A percentile compares a stretch with the other conserved stretches of the same genome.
These are phyloP conservation scores for Phaonia tiefii DNA, from an alignment of 2,888 invertebrate species.

Conservation along the genomic window DNA sequence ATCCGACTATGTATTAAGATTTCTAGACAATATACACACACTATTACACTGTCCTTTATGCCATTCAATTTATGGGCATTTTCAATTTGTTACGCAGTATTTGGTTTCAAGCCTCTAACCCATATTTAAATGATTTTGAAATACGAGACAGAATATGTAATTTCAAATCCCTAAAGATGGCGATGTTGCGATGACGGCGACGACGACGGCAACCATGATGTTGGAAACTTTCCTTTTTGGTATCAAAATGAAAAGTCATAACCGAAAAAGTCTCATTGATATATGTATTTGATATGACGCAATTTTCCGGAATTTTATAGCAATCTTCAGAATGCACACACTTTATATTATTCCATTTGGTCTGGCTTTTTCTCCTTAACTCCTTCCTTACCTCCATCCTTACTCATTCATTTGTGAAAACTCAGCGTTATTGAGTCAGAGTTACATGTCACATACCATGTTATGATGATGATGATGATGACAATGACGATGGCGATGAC, in stretches of 20 bases:
- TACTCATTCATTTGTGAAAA: no score
- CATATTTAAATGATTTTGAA: no score
- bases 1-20: no score
- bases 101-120: background rate
- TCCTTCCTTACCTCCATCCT: no score
- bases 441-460: no score
- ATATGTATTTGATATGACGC: constrained; percentile 13
- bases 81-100: background rate
- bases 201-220: background rate
- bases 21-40: no score
- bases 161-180: background rate
- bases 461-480: no score
- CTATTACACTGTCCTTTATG: no score
- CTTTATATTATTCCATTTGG: background rate
- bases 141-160: no score
- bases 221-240: background rate
- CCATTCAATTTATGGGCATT: background rate
- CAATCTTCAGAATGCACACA: background rate
- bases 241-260: background rate
- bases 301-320: constrained; percentile 36
- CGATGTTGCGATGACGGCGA: background rate
- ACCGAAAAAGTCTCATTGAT: no score
- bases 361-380: background rate
- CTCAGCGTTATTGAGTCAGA: no score
- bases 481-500: no score